Evolutionary conservation across 2,888 invertebrate genomes (phyloP).

Genomic region (Palloptera scutellata): DNA sequence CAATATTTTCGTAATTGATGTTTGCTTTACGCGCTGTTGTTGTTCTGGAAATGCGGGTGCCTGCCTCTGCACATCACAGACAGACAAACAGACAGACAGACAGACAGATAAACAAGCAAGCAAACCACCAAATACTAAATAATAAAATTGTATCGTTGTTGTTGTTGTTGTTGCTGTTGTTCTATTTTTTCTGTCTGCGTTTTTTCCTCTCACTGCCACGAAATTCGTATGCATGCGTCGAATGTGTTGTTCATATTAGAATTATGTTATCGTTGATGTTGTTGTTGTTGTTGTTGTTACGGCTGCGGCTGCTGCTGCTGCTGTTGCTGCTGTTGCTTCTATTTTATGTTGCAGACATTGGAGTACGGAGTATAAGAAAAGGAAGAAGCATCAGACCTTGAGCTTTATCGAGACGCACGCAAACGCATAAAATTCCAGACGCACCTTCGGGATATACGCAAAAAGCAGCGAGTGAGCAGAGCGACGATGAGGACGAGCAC

Average conservation of each 20-base stretch:
- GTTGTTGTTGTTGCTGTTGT: not conserved
- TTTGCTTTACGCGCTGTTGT: not conserved
- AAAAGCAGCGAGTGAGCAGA: slow-evolving; percentile 10
- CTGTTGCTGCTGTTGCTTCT: slow-evolving; percentile 8
- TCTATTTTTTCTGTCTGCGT: not conserved
- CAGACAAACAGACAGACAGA: too few relatives aligned
- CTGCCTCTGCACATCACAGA: not conserved
- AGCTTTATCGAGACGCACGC: slow-evolving; percentile 16
- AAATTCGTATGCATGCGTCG: not conserved
- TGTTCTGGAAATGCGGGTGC: not conserved
- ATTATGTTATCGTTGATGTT: slow-evolving; percentile 9
- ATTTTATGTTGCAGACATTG: slow-evolving; percentile 20
- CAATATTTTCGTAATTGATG: not conserved
- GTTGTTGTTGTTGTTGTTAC: slow-evolving; percentile 18
- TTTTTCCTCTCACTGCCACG: not conserved
- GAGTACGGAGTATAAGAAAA: not conserved
- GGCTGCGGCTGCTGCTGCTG: too few relatives aligned
- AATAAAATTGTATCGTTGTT: not conserved
- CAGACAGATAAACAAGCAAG: too few relatives aligned
- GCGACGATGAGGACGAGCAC: not conserved
- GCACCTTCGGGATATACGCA: slow-evolving; percentile 33
- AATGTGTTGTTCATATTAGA: not conserved
- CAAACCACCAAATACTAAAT: not conserved
- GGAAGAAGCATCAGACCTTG: slow-evolving; percentile 26
- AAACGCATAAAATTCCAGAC: slow-evolving; percentile 30